These are phyloP conservation scores for Clarias batrachus DNA, from an alignment of 2,113 vertebrate species.

Conservation along the genomic window DNA sequence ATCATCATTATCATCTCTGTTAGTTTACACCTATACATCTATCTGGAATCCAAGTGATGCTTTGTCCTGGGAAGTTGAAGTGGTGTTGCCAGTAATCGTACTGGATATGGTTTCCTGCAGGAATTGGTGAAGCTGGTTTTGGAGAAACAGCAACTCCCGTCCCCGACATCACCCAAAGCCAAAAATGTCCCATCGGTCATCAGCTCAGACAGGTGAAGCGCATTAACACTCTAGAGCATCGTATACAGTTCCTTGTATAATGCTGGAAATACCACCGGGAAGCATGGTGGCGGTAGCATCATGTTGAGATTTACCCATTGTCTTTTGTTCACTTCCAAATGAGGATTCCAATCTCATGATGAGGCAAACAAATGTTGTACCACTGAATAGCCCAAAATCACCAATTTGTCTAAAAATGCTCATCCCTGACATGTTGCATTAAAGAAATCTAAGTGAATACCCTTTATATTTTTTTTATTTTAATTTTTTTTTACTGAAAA, in stretches of 20 bases:
- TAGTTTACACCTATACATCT: too few species aligned
- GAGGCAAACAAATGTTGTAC: neutral
- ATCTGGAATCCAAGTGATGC: neutral
- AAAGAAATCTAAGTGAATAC: neutral
- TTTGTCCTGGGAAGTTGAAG: neutral
- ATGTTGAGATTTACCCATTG: neutral
- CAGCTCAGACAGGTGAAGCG: constrained; percentile 74
- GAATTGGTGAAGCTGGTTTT: constrained; percentile 86
- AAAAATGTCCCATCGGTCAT: constrained; percentile 74
- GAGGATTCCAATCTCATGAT: neutral
- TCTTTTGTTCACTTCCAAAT: neutral
- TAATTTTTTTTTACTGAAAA: neutral
- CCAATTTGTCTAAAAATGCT: neutral
- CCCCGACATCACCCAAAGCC: constrained; percentile 78
- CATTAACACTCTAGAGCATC: neutral
- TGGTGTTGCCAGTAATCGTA: neutral
- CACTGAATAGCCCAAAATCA: neutral
- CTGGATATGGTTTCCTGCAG: constrained; percentile 62
- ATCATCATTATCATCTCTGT: neutral
- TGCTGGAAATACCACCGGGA: neutral
- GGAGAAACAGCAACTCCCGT: constrained; percentile 83
- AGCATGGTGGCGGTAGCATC: neutral
- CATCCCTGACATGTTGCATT: neutral
- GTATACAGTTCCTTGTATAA: neutral
- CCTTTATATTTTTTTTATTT: neutral